A percentile compares a stretch with the other conserved stretches of the same genome.
Evolutionary conservation across 2,888 invertebrate species (phyloP).

Genomic region (Patella ulyssiponensis): DNA sequence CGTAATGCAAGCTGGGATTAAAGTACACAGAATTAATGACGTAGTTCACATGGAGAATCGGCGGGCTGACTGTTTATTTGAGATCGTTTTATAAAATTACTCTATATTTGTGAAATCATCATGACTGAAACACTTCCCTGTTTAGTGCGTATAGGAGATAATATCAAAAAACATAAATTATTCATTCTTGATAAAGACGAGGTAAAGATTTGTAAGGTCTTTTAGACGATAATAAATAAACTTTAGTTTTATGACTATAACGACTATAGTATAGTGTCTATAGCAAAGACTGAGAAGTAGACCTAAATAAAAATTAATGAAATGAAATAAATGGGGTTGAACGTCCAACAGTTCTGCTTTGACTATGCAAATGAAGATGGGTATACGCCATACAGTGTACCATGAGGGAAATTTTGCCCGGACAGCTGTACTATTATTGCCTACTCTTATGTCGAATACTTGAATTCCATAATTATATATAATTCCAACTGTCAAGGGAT

Average conservation of each 20-base stretch:
- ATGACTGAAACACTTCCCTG: constrained; percentile 43
- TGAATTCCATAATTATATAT: too few species aligned
- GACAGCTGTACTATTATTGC: too few species aligned
- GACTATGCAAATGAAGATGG: too few species aligned
- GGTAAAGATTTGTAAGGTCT: constrained; percentile 33
- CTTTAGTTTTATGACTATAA: too few species aligned
- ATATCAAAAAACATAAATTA: constrained; percentile 53
- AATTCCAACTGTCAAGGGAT: too few species aligned
- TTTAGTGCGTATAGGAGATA: constrained; percentile 53
- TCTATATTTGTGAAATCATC: constrained; percentile 19
- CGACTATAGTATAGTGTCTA: too few species aligned
- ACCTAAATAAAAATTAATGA: neutral
- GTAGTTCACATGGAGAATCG: constrained; percentile 31
- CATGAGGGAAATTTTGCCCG: too few species aligned
- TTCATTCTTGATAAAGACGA: constrained; percentile 51
- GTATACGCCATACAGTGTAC: too few species aligned
- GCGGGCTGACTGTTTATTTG: neutral
- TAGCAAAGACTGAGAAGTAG: too few species aligned
- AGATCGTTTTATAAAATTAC: neutral
- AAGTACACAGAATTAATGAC: constrained; percentile 31
- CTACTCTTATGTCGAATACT: too few species aligned
- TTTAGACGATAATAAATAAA: too few species aligned
- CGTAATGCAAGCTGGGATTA: constrained; percentile 18
- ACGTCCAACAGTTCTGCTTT: neutral
- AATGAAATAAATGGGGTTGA: too few species aligned